Evolutionary conservation across 2,888 invertebrate species (phyloP), one percentile per base, ranked within the genome.

Genomic region (Strigamia crassipes): DNA sequence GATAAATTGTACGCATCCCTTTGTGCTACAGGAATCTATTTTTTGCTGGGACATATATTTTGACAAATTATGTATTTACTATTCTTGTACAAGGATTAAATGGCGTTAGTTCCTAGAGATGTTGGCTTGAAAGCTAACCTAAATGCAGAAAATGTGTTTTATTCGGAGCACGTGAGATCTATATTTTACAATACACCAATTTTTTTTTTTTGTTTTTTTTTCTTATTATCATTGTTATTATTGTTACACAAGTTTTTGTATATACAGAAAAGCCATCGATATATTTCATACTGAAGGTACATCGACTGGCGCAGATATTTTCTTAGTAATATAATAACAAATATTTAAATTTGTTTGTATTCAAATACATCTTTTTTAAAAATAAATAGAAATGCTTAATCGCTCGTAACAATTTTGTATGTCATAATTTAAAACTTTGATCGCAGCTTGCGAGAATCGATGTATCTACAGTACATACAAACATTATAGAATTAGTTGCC

Each of bases 1-100:
- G 73, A 73, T 73, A 73, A 73, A 73, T 73, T 73, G 73, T 73
- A 73, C 73, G 73, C 73, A 73, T 73, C 73, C 73, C 73, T 73
- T 73, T 73, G 73, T n/a, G 73, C 27, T 31, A 73, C 73, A 73
- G 27, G 73, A 73, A 73, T 73, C 73, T 73, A 73, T 73, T 73
- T 73, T 73, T 73, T 73, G 73, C 73, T 27, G 73, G 73, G 73
- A 73, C 73, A 73, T 73, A 73, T 73, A 73, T 73, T 73, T 73
- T 73, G 73, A 73, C 73, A 73, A 73, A 73, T 73, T 73, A 73
- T 73, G 73, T 73, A 73, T 73, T 73, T 73, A 73, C 73, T 73
- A 73, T 73, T 73, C 73, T 73, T 73, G 73, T 73, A 73, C 31
- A 12, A 73, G 73, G 73, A 73, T 73, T 73, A 73, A 73, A 73